A percentile compares a stretch with the other conserved stretches of the same genome.
phyloP scores from a whole-genome alignment of 2,888 invertebrate genomes.

The Harpalus rufipes region DNA sequence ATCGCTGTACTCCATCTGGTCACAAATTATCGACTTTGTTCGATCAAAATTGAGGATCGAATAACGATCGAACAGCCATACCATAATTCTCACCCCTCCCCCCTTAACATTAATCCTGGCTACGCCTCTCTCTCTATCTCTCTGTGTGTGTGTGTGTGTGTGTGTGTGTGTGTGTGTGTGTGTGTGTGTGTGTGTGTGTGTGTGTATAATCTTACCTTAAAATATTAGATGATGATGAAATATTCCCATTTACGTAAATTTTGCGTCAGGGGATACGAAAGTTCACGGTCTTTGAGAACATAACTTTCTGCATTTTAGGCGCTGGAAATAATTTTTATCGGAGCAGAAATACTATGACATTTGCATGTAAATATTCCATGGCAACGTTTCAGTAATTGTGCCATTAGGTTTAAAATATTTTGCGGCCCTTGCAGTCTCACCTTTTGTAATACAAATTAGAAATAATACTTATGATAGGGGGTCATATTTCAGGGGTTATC shows the following conservation, averaged over 20 bases:
- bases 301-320: not conserved
- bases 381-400: not conserved
- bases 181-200: too few relatives aligned
- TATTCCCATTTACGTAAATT: not conserved
- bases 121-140: too few relatives aligned
- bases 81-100: too few relatives aligned
- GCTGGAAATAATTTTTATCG: slow-evolving; percentile 8
- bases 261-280: not conserved
- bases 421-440: slow-evolving; percentile 1
- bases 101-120: too few relatives aligned
- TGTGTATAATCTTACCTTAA: too few relatives aligned
- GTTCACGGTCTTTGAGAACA: not conserved
- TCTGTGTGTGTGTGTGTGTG: too few relatives aligned
- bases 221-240: too few relatives aligned
- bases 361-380: not conserved
- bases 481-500: slow-evolving; percentile 23
- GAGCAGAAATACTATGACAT: not conserved
- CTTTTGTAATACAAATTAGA: slow-evolving; percentile 35
- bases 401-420: slow-evolving; percentile 20
- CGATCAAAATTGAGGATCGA: too few relatives aligned
- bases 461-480: slow-evolving; percentile 23
- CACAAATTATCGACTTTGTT: too few relatives aligned
- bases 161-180: too few relatives aligned
- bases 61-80: too few relatives aligned
- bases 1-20: too few relatives aligned